A percentile compares a stretch with the other conserved stretches of the same genome.
These are phyloP conservation scores for Sphenopsis melanotis DNA, from an alignment of 2,797 vertebrate species.

Conservation along the genomic window DNA sequence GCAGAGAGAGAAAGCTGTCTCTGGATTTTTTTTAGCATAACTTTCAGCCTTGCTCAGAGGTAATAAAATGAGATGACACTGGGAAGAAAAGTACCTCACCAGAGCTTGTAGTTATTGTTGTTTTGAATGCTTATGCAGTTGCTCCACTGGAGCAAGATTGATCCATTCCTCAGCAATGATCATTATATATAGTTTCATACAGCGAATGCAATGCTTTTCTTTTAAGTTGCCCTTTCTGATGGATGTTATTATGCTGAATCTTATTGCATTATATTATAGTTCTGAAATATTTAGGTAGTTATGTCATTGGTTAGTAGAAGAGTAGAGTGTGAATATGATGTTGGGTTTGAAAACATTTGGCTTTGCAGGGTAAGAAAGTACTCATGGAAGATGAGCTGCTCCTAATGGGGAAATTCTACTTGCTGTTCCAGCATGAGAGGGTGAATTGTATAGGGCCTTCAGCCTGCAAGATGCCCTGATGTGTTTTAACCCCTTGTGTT, in stretches of 20 bases:
- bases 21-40: slow-evolving; percentile 16
- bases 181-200: slow-evolving; percentile 60
- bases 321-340: neutral
- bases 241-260: slow-evolving; percentile 39
- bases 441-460: neutral
- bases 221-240: slow-evolving; percentile 59
- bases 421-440: neutral
- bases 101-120: slow-evolving; percentile 55
- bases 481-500: neutral
- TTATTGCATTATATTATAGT: slow-evolving; percentile 57
- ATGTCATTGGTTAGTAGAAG: neutral
- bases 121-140: slow-evolving; percentile 54
- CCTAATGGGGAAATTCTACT: neutral
- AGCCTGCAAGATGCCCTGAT: neutral
- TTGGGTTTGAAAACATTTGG: neutral
- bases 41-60: slow-evolving; percentile 49
- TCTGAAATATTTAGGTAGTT: slow-evolving; percentile 41
- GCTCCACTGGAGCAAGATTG: slow-evolving; percentile 52
- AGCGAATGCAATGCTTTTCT: slow-evolving; percentile 59
- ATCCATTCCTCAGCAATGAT: slow-evolving; percentile 65
- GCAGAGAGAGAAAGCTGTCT: neutral
- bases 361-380: neutral
- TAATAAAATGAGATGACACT: slow-evolving; percentile 62
- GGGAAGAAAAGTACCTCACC: slow-evolving; percentile 56
- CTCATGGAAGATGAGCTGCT: neutral